Evolutionary conservation across 1,140 invertebrate species (phyloP).

Genomic region (Popillia japonica): DNA sequence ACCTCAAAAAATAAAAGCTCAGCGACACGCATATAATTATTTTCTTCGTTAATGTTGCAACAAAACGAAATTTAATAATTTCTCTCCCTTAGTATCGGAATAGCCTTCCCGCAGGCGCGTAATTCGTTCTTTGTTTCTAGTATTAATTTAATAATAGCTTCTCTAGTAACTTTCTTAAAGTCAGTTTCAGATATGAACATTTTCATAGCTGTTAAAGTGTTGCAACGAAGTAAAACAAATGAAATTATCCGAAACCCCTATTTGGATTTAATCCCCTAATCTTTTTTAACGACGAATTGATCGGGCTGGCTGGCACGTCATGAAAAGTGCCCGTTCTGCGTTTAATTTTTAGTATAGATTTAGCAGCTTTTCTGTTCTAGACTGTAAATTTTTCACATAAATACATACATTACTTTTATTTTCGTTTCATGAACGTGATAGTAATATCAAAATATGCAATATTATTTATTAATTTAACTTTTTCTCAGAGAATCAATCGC

Average conservation of each 20-base stretch:
- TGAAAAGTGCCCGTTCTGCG: constrained; percentile 42
- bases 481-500: not conserved
- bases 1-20: constrained; percentile 6
- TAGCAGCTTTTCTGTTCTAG: constrained; percentile 53
- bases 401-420: too few species aligned
- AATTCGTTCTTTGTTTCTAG: too few species aligned
- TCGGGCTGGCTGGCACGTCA: constrained; percentile 41
- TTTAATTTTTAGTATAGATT: constrained; percentile 47
- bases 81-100: too few species aligned
- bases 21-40: not conserved
- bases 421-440: constrained; percentile 47
- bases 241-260: constrained; percentile 34
- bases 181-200: too few species aligned
- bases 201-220: constrained; percentile 35
- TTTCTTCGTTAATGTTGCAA: too few species aligned
- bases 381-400: constrained; percentile 48
- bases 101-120: too few species aligned
- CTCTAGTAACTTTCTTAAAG: too few species aligned
- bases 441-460: constrained; percentile 43
- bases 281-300: constrained; percentile 36
- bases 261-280: not conserved
- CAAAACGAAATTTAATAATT: too few species aligned
- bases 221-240: not conserved
- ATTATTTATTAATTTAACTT: constrained; percentile 43
- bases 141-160: too few species aligned